Percentiles rank a stretch among this genome's conserved stretches.
phyloP scores from a whole-genome alignment of 1,140 invertebrate species.

The Frieseomelitta varia region DNA sequence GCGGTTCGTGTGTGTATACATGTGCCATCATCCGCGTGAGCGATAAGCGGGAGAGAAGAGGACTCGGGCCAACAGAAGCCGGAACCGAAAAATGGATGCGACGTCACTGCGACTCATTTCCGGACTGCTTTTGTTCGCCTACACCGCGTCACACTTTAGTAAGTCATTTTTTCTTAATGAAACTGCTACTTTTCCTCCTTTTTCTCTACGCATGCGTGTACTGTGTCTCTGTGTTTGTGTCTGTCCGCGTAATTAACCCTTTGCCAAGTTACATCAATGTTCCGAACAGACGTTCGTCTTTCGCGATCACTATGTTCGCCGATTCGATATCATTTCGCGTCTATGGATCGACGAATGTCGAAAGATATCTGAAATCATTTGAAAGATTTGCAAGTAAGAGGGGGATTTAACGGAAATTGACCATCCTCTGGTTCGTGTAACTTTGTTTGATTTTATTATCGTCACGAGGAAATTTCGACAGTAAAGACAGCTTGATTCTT shows the following conservation, averaged over 20 bases:
- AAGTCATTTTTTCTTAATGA: slow-evolving; percentile 60
- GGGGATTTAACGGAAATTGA: background rate
- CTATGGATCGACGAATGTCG: background rate
- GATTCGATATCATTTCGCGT: background rate
- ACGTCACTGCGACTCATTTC: slow-evolving; percentile 67
- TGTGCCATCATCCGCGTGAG: slow-evolving; percentile 60
- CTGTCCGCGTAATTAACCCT: too few species aligned
- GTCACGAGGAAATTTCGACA: background rate
- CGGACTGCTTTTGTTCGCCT: slow-evolving; percentile 71
- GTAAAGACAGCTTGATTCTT: background rate
- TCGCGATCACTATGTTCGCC: background rate
- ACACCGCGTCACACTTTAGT: slow-evolving; percentile 68
- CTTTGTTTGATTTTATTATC: too few species aligned
- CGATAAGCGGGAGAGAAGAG: slow-evolving; percentile 61
- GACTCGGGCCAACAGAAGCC: slow-evolving; percentile 44
- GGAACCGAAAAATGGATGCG: slow-evolving; percentile 73
- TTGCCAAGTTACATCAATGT: too few species aligned
- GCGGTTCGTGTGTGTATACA: slow-evolving; percentile 69
- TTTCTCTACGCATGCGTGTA: background rate
- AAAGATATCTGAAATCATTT: too few species aligned
- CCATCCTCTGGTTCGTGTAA: background rate
- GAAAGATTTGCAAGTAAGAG: background rate
- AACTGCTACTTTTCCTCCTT: background rate
- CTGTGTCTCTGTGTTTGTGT: background rate
- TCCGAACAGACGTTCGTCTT: too few species aligned